phyloP scores from a whole-genome alignment of 2,797 vertebrate species.

The Phrynocephalus vlangalii region DNA sequence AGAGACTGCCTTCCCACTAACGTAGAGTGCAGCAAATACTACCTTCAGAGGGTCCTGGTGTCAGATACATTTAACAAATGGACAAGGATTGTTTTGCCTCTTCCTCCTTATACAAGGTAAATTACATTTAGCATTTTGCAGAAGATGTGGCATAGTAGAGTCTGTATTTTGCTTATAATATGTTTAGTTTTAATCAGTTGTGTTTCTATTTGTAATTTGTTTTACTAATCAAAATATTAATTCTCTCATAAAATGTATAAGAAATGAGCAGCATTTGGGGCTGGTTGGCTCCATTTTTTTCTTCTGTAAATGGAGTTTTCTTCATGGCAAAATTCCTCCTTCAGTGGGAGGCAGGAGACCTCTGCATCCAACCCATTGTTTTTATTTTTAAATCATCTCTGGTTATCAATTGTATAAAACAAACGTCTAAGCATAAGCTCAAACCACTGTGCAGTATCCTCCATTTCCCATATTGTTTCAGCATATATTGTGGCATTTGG shows the following conservation, averaged over 20 bases:
- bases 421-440: neutral
- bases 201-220: neutral
- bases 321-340: neutral
- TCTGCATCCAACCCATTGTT: neutral
- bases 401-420: neutral
- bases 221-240: too few relatives aligned
- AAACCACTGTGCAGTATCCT: neutral
- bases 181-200: neutral
- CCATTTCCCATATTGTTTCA: neutral
- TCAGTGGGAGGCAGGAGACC: neutral
- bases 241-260: too few relatives aligned
- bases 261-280: neutral
- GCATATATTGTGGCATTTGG: neutral
- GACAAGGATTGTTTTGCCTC: conserved; percentile 93
- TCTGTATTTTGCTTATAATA: neutral
- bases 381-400: neutral
- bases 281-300: neutral
- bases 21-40: conserved; percentile 91
- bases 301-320: neutral
- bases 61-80: conserved; percentile 98
- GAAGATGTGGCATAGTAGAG: neutral
- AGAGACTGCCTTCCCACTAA: conserved; percentile 95
- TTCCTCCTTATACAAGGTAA: conserved; percentile 94
- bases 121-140: conserved; percentile 12
- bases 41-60: conserved; percentile 92